Percentiles rank a stretch among this genome's conserved stretches.
phyloP scores from a whole-genome alignment of 1,140 invertebrate species.

The Calephelis nemesis region DNA sequence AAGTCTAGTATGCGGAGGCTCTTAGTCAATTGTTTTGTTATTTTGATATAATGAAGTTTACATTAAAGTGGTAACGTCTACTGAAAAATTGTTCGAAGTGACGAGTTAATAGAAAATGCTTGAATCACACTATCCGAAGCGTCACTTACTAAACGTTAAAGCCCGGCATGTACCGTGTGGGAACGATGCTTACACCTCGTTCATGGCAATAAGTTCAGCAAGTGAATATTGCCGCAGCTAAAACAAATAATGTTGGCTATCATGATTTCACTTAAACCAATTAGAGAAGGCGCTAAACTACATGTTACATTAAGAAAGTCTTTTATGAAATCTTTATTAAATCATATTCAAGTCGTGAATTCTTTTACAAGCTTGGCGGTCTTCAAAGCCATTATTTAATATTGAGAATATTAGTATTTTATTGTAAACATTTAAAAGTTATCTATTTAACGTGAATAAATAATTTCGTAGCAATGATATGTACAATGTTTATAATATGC shows the following conservation, averaged over 20 bases:
- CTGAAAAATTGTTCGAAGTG: conserved; percentile 29
- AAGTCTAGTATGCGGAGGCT: conserved; percentile 26
- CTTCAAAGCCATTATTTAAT: no score
- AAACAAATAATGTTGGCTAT: conserved; percentile 58
- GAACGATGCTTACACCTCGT: conserved; percentile 62
- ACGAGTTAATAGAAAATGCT: conserved; percentile 60
- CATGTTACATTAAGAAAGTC: no score
- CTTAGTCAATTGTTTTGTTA: conserved; percentile 47
- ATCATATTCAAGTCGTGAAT: no score
- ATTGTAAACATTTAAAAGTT: no score
- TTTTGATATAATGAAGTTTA: conserved; percentile 42
- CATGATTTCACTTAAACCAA: background rate
- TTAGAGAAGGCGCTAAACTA: no score
- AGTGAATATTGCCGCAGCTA: conserved; percentile 74
- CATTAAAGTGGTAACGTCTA: conserved; percentile 50
- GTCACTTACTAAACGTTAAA: conserved; percentile 66
- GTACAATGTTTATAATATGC: no score
- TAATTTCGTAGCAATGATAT: no score
- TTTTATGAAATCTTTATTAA: no score
- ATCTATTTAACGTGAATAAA: no score
- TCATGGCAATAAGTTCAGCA: conserved; percentile 69
- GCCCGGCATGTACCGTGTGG: conserved; percentile 51
- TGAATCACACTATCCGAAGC: conserved; percentile 42
- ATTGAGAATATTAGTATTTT: no score
- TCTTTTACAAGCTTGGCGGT: no score